Evolutionary conservation across 2,113 vertebrate species (phyloP).

Genomic region (Eulacestoma nigropectus): DNA sequence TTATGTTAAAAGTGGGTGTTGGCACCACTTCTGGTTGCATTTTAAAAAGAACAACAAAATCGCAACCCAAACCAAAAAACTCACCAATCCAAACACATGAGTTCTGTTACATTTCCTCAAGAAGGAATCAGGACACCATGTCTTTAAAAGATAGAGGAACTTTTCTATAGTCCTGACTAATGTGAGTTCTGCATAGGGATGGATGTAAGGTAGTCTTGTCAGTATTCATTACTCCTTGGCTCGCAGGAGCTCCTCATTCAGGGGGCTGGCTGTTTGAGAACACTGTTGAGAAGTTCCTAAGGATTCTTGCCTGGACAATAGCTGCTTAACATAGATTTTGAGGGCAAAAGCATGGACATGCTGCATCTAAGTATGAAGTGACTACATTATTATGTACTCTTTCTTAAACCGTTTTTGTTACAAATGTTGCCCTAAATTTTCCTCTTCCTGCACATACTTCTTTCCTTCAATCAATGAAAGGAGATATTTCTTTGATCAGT

Average conservation of each 20-base stretch:
- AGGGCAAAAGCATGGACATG: not conserved
- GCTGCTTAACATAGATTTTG: not conserved
- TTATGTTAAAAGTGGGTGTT: not conserved
- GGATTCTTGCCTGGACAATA: not conserved
- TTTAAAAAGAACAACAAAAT: not conserved
- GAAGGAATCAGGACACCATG: not conserved
- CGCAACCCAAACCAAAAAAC: not conserved
- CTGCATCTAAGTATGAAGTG: not conserved
- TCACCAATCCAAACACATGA: not conserved
- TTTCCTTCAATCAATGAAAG: not conserved
- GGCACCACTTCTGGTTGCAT: not conserved
- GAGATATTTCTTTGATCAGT: not conserved
- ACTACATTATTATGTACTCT: not conserved
- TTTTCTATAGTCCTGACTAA: not conserved
- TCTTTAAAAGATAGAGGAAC: not conserved
- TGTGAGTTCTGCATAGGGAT: not conserved
- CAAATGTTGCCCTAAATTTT: not conserved
- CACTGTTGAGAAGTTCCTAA: not conserved
- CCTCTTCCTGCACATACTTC: not conserved
- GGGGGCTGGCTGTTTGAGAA: not conserved
- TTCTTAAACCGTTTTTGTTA: not conserved
- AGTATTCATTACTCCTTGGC: not conserved
- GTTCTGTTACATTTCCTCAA: not conserved
- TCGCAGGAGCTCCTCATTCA: not conserved
- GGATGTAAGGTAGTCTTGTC: not conserved